phyloP scores from a whole-genome alignment of 1,140 invertebrate genomes.

The Drosophila gunungcola region DNA sequence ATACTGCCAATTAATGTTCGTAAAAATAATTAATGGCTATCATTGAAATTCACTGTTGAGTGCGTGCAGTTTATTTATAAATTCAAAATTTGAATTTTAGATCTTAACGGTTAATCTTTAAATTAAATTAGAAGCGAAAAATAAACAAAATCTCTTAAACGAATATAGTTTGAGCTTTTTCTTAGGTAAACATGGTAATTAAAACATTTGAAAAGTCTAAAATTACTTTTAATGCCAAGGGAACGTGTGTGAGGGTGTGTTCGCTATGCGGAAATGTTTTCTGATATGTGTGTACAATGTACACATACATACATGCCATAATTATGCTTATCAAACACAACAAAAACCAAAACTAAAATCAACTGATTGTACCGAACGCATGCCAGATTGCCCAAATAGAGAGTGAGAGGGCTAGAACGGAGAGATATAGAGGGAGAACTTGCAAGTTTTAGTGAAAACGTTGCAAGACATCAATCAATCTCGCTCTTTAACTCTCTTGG shows the following conservation, averaged over 20 bases:
- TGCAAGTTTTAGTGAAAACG: conserved; percentile 60
- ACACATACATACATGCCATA: conserved; percentile 14
- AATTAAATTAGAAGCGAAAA: background rate
- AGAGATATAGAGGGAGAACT: background rate
- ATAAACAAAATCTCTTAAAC: background rate
- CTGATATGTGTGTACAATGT: conserved; percentile 16
- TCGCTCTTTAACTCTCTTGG: conserved; percentile 2
- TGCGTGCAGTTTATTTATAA: no score
- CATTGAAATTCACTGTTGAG: no score
- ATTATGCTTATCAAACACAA: conserved; percentile 64
- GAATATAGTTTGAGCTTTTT: background rate
- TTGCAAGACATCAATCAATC: conserved; percentile 21
- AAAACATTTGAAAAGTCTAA: conserved; percentile 34
- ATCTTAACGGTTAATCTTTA: background rate
- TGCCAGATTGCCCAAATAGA: conserved; percentile 6
- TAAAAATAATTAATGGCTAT: no score
- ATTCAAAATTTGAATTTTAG: no score
- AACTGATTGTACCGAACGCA: conserved; percentile 33
- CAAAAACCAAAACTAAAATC: conserved; percentile 14
- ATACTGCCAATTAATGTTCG: no score
- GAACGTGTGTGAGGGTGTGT: conserved; percentile 20
- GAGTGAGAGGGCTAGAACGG: background rate
- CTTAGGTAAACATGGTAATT: conserved; percentile 14
- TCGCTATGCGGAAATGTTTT: conserved; percentile 56
- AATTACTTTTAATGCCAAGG: conserved; percentile 24